Evolutionary conservation across 1,140 invertebrate genomes (phyloP), one percentile per base, ranked within the genome.

Genomic region (Bilobella aurantiaca): DNA sequence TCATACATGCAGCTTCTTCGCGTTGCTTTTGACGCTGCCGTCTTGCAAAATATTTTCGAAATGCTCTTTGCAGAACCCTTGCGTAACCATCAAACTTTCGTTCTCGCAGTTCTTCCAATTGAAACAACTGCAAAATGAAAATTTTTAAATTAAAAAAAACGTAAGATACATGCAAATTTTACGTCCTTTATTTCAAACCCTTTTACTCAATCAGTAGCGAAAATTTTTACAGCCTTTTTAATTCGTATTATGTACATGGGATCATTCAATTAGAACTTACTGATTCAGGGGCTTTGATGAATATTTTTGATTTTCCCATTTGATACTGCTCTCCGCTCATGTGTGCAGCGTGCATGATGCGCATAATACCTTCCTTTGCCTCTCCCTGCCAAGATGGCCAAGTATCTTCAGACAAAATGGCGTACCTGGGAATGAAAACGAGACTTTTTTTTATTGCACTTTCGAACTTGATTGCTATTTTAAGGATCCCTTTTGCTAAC

Each of bases 281-380:
- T 53, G 83, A 87, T 79, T 87, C 86, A 16, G 87, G 86, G 62
- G 86, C 86, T 76, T 89, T 89, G 57, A 90, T 82, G 72, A 90
- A 90, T 16, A 90, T 80, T 78, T 89, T 90, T 0, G 83, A 82
- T 65, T 79, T 81, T 14, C 87, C 87, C 14, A 89, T 77, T 73
- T 89, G 87, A 73, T 82, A 89, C 72, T 89, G 85, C n/a, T 81
- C 79, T 5, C 64, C 70, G 46, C 86, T 84, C 74, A 89, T 84
- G 68, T 84, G 81, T 2, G 84, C 80, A 34, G 77, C 79, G 0
- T 75, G 75, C 76, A 88, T 79, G 65, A 89, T 84, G 71, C 82
- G 79, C 46, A 82, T 74, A 25, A 86, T 80, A 8, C 85, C 86
- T 67, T 82, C 76, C 64, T 75, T 79, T 3, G 80, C 77, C 56